A percentile compares a stretch with the other conserved stretches of the same genome.
Conservation (phyloP, 2,888 invertebrate genomes). For the Agriotes lineatus region DNA sequence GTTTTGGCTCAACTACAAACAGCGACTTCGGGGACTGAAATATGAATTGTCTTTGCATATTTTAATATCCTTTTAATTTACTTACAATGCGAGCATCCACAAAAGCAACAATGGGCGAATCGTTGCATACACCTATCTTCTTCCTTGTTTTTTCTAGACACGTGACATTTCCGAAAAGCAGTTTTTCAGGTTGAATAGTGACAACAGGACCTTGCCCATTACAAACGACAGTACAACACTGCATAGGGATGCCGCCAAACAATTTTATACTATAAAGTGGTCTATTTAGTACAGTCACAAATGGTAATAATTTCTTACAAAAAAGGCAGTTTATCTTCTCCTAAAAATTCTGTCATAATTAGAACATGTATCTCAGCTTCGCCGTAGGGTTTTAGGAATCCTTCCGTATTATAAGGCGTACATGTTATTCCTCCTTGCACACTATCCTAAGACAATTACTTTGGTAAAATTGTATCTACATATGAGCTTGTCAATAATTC, state of each 20-base stretch:
- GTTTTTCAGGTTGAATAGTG: slow-evolving; percentile 70
- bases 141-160: slow-evolving; percentile 69
- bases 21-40: slow-evolving; percentile 66
- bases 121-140: slow-evolving; percentile 72
- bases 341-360: slow-evolving; percentile 66
- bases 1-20: slow-evolving; percentile 59
- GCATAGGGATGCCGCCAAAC: slow-evolving; percentile 40
- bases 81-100: slow-evolving; percentile 25
- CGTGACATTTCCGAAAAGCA: slow-evolving; percentile 75
- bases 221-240: slow-evolving; percentile 67
- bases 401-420: slow-evolving; percentile 56
- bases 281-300: too few species aligned
- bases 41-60: too few species aligned
- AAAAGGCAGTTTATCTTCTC: slow-evolving; percentile 59
- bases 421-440: slow-evolving; percentile 41
- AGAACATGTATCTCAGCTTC: slow-evolving; percentile 65
- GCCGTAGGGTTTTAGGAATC: slow-evolving; percentile 66
- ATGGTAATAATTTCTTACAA: slow-evolving; percentile 34
- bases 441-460: too few species aligned
- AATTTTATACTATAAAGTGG: slow-evolving; percentile 52
- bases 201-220: slow-evolving; percentile 77
- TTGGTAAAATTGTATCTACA: too few species aligned
- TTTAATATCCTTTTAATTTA: too few species aligned
- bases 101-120: slow-evolving; percentile 76
- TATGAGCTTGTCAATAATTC: too few species aligned